Evolutionary conservation across 1,140 invertebrate species (phyloP), one percentile per base, ranked within the genome.

Genomic region (Piezodorus guildinii): DNA sequence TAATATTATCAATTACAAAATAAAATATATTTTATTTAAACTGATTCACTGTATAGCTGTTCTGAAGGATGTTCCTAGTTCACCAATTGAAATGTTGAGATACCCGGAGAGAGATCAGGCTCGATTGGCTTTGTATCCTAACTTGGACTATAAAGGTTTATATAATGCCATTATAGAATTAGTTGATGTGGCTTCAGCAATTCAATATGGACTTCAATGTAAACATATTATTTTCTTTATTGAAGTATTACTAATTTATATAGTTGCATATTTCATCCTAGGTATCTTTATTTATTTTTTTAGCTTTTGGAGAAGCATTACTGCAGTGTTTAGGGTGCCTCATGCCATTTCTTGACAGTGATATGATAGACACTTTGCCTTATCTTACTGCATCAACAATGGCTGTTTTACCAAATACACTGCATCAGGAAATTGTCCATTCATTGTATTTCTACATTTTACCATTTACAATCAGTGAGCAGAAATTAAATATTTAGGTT

Each of bases 401-500:
- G 69, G 90, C 92, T 54, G 87, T 94, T 44, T 83, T 98, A 70
- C 96, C 96, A 4, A 80, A 81, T 51, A 84, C 87, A 60, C 77
- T 98, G 34, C 94, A 99, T 75, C 92, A 94, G 75, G 91, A 96
- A 70, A 91, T 98, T 66, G 84, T 99, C 30, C 92, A 98, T 74
- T 82, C 94, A 63, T 81, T 99, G 15, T 97, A 94, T 74, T 96
- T 92, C 73, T 94, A 96, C 74, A 87, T 99, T 73, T 77, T 99
- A 60, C 96, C 96, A 8, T 96, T 97, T 76, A 96, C 94, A 39
- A 88, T 98, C 70, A 86, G 93, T 94, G 80, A 83, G 83, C 43
- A 10, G 34, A 10, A 5, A 39, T 39, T 39, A 10, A n/a, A 39
- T 39, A 12, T 39, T 39, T 30, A 10, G 1, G 12, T 39, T 4